These are phyloP conservation scores for Petrolisthes cinctipes DNA, from an alignment of 2,888 invertebrate species.

Conservation along the genomic window DNA sequence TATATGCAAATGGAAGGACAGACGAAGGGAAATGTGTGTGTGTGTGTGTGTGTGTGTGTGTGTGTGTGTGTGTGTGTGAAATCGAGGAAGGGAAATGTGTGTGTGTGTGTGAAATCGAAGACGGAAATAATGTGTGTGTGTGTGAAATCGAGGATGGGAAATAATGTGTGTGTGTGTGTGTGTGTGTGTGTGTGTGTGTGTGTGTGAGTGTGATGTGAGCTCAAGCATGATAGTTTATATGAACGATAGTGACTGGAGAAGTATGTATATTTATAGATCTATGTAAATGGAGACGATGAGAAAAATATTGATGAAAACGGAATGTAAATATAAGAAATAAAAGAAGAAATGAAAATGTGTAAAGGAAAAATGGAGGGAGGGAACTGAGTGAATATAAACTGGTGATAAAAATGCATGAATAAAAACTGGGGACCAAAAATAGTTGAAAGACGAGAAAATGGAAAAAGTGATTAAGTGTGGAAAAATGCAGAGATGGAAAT, in stretches of 20 bases:
- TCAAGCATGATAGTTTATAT: not conserved
- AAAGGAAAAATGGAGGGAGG: not conserved
- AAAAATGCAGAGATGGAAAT: no score
- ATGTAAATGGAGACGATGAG: no score
- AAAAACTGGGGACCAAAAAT: not conserved
- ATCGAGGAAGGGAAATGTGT: no score
- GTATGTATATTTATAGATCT: not conserved
- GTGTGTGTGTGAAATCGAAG: no score
- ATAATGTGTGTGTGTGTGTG: not conserved
- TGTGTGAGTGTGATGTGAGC: not conserved
- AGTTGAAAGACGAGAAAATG: not conserved
- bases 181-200: not conserved
- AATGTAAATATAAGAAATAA: not conserved
- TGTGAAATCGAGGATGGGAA: not conserved
- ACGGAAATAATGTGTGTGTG: constrained; percentile 8
- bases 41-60: no score
- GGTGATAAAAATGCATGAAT: not conserved
- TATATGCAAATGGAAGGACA: not conserved
- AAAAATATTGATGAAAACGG: no score
- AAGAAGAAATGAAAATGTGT: not conserved
- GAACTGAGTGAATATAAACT: not conserved
- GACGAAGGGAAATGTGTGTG: not conserved
- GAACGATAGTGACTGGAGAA: not conserved
- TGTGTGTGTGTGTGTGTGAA: no score
- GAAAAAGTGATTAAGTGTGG: not conserved